Evolutionary conservation across 1,140 invertebrate genomes (phyloP).

Genomic region (Lanistes nyassanus): DNA sequence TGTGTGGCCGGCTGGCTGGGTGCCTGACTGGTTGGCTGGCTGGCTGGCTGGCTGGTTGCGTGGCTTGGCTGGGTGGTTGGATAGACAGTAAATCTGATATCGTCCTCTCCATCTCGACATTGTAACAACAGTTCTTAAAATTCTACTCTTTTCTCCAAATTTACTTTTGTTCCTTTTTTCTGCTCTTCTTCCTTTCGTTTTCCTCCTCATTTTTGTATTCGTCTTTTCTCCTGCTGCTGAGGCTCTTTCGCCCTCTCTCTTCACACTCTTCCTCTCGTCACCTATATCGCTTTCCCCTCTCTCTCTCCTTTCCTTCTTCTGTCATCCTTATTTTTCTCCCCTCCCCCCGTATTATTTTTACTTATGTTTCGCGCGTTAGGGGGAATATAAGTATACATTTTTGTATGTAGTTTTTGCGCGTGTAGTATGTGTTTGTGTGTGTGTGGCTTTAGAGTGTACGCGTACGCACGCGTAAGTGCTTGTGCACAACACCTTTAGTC

Average conservation of each 20-base stretch:
- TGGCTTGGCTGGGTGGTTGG: neutral
- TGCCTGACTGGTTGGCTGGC: no score
- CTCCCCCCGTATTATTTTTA: no score
- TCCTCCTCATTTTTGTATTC: neutral
- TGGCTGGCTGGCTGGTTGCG: no score
- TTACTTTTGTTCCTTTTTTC: neutral
- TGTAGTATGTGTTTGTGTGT: no score
- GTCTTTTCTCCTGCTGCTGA: neutral
- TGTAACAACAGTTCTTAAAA: neutral
- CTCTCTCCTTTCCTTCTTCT: neutral
- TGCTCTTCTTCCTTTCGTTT: neutral
- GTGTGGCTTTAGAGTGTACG: no score
- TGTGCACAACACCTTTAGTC: no score
- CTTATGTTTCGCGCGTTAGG: no score
- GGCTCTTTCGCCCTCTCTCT: neutral
- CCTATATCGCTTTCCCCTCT: neutral
- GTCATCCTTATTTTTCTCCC: no score
- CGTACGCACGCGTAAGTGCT: no score
- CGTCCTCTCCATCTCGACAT: neutral
- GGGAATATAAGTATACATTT: no score
- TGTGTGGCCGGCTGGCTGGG: no score
- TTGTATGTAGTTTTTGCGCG: no score
- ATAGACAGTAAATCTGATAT: neutral
- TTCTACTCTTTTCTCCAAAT: neutral
- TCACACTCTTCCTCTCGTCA: neutral